Conservation (phyloP, 2,797 vertebrate species). For the Eulemur albifrons region DNA sequence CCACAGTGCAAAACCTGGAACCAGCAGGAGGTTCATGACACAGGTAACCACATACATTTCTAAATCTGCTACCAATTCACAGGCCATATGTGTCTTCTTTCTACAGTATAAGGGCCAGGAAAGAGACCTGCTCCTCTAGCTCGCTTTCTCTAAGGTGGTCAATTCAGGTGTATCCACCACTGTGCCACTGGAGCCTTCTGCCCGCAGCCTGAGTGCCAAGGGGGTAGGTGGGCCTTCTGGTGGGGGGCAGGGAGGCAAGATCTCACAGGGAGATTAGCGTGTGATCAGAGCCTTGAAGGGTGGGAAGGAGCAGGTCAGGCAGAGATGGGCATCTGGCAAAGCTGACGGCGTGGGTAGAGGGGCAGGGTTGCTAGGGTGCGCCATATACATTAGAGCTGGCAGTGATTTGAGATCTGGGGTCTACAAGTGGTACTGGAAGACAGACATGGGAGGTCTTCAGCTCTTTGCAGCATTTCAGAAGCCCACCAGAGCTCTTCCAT, state of each 20-base stretch:
- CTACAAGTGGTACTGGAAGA: background rate
- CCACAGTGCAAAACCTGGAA: background rate
- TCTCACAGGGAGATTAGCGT: background rate
- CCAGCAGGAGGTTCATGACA: background rate
- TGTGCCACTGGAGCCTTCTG: background rate
- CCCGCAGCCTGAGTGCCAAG: background rate
- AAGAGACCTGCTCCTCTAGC: background rate
- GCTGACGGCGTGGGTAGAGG: background rate
- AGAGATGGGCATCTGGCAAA: background rate
- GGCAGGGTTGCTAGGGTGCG: fast-evolving
- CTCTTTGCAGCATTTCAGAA: background rate
- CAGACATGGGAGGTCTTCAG: background rate
- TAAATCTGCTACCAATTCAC: background rate
- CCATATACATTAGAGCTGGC: fast-evolving
- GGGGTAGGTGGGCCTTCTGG: background rate
- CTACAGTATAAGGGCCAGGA: background rate
- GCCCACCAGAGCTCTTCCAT: background rate
- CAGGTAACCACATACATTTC: background rate
- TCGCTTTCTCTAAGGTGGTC: background rate
- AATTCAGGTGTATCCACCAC: background rate
- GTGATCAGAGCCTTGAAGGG: background rate
- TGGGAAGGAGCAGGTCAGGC: background rate
- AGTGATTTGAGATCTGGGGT: fast-evolving
- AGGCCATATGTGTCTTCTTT: background rate
- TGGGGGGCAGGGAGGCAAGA: background rate